Conservation (phyloP, 2,797 vertebrate genomes). For the Enteromius thamalakanensis region DNA sequence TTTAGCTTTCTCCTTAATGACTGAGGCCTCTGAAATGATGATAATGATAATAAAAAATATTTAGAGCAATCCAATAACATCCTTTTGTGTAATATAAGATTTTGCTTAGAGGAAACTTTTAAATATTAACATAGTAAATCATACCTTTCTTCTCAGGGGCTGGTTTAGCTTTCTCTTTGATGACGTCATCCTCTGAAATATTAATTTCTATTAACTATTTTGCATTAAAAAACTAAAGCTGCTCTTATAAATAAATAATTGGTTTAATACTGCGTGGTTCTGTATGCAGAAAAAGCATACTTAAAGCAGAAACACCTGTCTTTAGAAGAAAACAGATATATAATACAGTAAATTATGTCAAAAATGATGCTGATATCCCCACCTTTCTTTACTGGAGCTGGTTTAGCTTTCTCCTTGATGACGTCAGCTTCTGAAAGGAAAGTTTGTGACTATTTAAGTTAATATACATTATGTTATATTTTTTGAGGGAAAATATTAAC, state of each 20-base stretch:
- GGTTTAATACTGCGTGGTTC: background rate
- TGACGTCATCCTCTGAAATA: conserved; percentile 11
- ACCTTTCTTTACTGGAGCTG: conserved; percentile 42
- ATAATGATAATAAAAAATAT: background rate
- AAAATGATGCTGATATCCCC: background rate
- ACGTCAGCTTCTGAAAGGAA: conserved; percentile 36
- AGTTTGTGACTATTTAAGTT: background rate
- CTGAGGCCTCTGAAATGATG: background rate
- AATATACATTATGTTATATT: background rate
- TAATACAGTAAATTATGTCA: background rate
- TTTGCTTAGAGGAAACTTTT: background rate
- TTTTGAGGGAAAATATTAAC: background rate
- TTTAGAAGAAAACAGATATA: background rate
- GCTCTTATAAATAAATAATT: background rate
- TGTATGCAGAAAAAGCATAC: background rate
- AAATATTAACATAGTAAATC: background rate
- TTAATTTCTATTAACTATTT: background rate
- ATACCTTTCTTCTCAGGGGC: conserved; percentile 31
- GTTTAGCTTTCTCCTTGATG: conserved; percentile 62
- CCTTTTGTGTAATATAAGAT: background rate
- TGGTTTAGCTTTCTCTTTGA: conserved; percentile 41
- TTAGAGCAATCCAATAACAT: background rate
- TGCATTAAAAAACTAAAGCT: background rate
- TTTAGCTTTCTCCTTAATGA: background rate
- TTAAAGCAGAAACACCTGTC: background rate